These are phyloP conservation scores for Hippocampus abdominalis DNA, from an alignment of 2,113 vertebrate species.

Conservation along the genomic window DNA sequence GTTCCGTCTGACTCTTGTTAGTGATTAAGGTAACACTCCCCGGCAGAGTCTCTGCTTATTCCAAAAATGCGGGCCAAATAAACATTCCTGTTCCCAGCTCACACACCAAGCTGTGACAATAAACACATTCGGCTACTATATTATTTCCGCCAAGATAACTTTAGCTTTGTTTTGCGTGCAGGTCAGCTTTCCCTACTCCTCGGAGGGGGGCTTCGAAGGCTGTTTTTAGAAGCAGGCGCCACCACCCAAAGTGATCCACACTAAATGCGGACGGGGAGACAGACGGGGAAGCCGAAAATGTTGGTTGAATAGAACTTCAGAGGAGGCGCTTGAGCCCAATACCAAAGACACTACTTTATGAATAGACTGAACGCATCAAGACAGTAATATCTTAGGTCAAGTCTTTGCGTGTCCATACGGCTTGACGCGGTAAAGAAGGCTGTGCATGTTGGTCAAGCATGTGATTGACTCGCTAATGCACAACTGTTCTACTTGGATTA, in stretches of 20 bases:
- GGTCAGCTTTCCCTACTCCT: constrained; percentile 41
- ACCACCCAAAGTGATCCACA: constrained; percentile 4
- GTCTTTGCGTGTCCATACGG: not conserved
- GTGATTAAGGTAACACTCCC: constrained; percentile 6
- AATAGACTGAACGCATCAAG: not conserved
- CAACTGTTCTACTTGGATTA: constrained; percentile 26
- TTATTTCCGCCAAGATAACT: constrained; percentile 18
- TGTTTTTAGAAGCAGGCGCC: constrained; percentile 50
- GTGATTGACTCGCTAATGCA: constrained; percentile 13
- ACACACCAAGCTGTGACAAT: constrained; percentile 1
- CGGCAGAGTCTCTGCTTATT: constrained; percentile 19
- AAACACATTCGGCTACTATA: constrained; percentile 27
- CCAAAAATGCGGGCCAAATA: constrained; percentile 1
- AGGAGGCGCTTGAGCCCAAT: constrained; percentile 31
- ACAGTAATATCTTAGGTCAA: not conserved
- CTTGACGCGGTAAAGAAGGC: not conserved
- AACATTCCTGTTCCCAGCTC: constrained; percentile 3
- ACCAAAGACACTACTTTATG: constrained; percentile 5
- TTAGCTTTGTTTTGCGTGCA: constrained; percentile 24
- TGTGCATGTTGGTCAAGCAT: not conserved
- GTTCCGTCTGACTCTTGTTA: not conserved
- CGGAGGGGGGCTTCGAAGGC: constrained; percentile 17
- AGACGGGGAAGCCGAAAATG: not conserved
- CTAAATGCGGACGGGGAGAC: not conserved
- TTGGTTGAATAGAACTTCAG: constrained; percentile 6